These are phyloP conservation scores for Eledona agricola DNA, from an alignment of 2,888 invertebrate species.

Conservation along the genomic window DNA sequence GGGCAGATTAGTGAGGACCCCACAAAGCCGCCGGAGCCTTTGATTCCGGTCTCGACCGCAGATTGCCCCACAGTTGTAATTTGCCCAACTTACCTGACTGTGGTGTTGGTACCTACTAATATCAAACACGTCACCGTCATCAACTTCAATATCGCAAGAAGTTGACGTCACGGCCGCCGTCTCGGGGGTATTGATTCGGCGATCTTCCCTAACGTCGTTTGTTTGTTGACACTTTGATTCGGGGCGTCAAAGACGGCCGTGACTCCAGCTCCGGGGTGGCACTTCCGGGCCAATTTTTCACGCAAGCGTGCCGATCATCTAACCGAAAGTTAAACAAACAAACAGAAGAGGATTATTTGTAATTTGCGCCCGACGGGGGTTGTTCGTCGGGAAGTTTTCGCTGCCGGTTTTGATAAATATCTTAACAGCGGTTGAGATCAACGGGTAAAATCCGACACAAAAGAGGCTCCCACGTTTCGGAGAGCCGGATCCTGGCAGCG, in stretches of 20 bases:
- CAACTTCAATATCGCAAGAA: too few relatives aligned
- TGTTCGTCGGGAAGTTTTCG: slow-evolving; percentile 12
- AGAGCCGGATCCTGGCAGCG: slow-evolving; percentile 28
- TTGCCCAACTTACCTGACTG: slow-evolving; percentile 18
- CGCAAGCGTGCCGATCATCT: slow-evolving; percentile 8
- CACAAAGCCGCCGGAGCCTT: slow-evolving; percentile 47
- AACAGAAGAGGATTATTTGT: slow-evolving; percentile 1
- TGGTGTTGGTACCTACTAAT: slow-evolving; percentile 1
- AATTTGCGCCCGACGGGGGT: too few relatives aligned
- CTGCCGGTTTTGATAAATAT: slow-evolving; percentile 34
- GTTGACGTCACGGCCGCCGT: slow-evolving; percentile 52
- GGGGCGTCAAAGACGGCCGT: slow-evolving; percentile 39
- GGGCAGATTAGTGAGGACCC: slow-evolving; percentile 47
- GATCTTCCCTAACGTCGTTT: slow-evolving; percentile 56
- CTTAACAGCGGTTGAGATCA: slow-evolving; percentile 35
- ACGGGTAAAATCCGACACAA: slow-evolving; percentile 28
- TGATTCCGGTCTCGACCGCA: slow-evolving; percentile 30
- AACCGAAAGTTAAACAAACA: background rate
- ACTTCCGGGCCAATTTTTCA: slow-evolving; percentile 32
- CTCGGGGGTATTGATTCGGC: slow-evolving; percentile 56
- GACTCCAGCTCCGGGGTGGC: slow-evolving; percentile 16
- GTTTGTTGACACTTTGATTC: slow-evolving; percentile 60
- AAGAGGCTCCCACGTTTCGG: slow-evolving; percentile 34
- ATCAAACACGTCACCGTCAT: too few relatives aligned
- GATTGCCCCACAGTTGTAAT: slow-evolving; percentile 38